These are phyloP conservation scores for Delia radicum DNA, from an alignment of 1,140 invertebrate species.

Conservation along the genomic window DNA sequence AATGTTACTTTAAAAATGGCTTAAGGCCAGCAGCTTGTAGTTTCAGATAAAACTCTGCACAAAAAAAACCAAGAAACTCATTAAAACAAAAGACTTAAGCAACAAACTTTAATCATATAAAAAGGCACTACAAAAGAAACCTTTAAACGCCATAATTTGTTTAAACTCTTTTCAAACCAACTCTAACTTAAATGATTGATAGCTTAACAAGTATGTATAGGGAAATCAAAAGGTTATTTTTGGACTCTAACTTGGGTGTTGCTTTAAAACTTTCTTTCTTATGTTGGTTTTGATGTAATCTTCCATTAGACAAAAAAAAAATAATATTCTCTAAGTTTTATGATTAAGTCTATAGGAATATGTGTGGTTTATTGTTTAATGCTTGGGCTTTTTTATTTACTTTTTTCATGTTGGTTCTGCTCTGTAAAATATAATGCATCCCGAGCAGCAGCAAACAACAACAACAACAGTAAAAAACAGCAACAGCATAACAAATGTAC, in stretches of 20 bases:
- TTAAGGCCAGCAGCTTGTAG: background rate
- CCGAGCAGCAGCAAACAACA: background rate
- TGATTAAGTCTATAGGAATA: background rate
- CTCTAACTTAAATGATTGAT: background rate
- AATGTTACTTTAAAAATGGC: background rate
- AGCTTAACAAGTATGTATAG: background rate
- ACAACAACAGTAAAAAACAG: background rate
- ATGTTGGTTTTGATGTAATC: too few relatives aligned
- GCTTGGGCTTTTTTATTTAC: too few relatives aligned
- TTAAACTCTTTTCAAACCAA: background rate
- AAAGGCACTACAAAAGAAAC: background rate
- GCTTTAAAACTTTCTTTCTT: background rate
- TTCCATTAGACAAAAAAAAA: background rate
- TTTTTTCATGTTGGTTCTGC: background rate
- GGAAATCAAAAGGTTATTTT: background rate
- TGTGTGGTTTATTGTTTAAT: background rate
- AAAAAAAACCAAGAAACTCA: background rate
- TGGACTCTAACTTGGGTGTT: background rate
- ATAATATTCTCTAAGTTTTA: background rate
- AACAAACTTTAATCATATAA: conserved; percentile 23
- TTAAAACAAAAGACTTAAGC: conserved; percentile 30
- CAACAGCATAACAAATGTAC: background rate
- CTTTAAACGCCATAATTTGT: background rate
- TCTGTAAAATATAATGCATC: background rate
- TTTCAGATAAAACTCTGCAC: background rate